These are phyloP conservation scores for Stegodyphus dumicola DNA, from an alignment of 1,140 invertebrate species.

Conservation along the genomic window DNA sequence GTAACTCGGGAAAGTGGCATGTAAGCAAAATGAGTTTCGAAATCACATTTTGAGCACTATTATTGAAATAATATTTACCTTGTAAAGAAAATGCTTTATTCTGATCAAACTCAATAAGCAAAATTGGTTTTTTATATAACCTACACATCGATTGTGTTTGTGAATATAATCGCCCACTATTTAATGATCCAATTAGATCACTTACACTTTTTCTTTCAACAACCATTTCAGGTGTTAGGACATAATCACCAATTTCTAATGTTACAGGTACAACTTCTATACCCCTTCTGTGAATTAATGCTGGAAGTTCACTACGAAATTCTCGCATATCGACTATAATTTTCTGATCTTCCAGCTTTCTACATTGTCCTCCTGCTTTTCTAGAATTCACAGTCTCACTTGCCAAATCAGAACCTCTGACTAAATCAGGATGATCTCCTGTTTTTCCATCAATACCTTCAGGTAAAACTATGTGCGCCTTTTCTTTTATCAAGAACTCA, in stretches of 20 bases:
- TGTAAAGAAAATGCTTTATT: constrained; percentile 61
- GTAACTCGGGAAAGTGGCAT: constrained; percentile 91
- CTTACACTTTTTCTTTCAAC: constrained; percentile 97
- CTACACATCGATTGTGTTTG: constrained; percentile 92
- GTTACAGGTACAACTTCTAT: constrained; percentile 94
- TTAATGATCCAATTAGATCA: constrained; percentile 95
- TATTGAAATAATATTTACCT: constrained; percentile 60
- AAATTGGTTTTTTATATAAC: constrained; percentile 86
- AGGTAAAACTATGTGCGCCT: constrained; percentile 68
- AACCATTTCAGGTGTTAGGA: constrained; percentile 94
- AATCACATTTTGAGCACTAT: constrained; percentile 51
- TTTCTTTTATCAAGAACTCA: constrained; percentile 89
- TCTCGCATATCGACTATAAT: constrained; percentile 98
- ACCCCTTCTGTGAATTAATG: constrained; percentile 90
- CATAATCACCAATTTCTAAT: constrained; percentile 95
- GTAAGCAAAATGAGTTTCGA: constrained; percentile 81
- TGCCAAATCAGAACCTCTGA: constrained; percentile 68
- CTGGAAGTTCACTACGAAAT: constrained; percentile 95
- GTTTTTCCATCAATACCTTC: constrained; percentile 76
- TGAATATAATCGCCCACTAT: constrained; percentile 93
- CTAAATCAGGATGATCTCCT: constrained; percentile 77
- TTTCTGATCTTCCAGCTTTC: constrained; percentile 62
- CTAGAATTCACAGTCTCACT: constrained; percentile 66
- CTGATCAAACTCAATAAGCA: constrained; percentile 95
- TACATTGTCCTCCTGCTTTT: constrained; percentile 50